These are phyloP conservation scores for Heterocephalus glaber DNA, from an alignment of 2,113 vertebrate genomes.

Conservation along the genomic window DNA sequence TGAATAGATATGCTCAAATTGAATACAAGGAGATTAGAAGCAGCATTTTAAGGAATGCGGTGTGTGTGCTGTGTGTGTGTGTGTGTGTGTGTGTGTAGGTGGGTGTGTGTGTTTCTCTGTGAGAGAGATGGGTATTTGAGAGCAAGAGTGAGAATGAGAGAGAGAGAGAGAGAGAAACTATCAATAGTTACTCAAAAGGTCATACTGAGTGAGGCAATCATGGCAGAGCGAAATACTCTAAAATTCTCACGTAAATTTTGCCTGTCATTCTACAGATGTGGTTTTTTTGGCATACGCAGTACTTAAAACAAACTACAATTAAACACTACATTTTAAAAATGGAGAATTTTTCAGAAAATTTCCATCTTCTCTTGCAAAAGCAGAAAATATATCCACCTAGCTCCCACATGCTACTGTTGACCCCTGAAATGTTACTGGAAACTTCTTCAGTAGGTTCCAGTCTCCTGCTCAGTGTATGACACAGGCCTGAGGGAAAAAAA, in stretches of 20 bases:
- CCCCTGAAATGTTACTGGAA: no score
- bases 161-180: no score
- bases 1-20: background rate
- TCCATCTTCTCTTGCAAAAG: constrained; percentile 16
- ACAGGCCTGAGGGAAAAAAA: no score
- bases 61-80: background rate
- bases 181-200: background rate
- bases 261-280: constrained; percentile 47
- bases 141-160: no score
- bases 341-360: background rate
- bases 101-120: no score
- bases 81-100: no score
- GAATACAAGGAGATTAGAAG: background rate
- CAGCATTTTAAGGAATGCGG: background rate
- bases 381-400: background rate
- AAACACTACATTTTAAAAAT: constrained; percentile 43
- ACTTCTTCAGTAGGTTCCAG: no score
- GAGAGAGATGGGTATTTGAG: no score
- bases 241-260: constrained; percentile 4
- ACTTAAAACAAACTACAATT: constrained; percentile 57
- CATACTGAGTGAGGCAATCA: background rate
- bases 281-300: constrained; percentile 46
- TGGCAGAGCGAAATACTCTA: background rate
- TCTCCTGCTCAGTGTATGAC: no score
- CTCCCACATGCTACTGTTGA: no score